Conservation (phyloP, 2,797 vertebrate species). For the Australoheros facetus region DNA sequence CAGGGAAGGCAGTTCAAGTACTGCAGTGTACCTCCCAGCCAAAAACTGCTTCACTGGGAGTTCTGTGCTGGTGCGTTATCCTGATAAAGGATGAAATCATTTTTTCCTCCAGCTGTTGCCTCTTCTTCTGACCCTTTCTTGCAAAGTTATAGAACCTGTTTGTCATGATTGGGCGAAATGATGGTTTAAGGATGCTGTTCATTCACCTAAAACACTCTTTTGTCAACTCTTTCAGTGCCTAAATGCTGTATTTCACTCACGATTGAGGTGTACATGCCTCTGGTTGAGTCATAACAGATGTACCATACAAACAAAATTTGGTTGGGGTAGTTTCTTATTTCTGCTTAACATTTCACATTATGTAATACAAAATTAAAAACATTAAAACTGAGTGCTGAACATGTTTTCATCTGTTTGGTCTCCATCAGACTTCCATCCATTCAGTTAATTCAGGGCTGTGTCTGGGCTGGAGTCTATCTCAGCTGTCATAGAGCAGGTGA, state of each 20-base stretch:
- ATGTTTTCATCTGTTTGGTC: too few species aligned
- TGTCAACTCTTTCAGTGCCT: neutral
- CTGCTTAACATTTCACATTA: neutral
- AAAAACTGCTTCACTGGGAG: neutral
- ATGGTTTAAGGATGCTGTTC: too few species aligned
- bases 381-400: too few species aligned
- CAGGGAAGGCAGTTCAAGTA: neutral
- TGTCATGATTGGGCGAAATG: neutral
- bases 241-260: neutral
- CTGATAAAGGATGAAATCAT: slow-evolving; percentile 2
- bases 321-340: neutral
- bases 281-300: neutral
- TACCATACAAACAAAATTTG: neutral
- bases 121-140: neutral
- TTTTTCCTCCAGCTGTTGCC: neutral
- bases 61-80: neutral
- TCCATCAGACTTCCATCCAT: too few species aligned
- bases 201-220: neutral
- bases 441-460: too few species aligned
- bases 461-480: too few species aligned
- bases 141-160: neutral
- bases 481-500: too few species aligned
- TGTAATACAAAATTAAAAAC: neutral
- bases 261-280: too few species aligned
- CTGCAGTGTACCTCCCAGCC: neutral